These are phyloP conservation scores for Sporophila hypoxantha DNA, from an alignment of 2,113 vertebrate genomes.

Conservation along the genomic window DNA sequence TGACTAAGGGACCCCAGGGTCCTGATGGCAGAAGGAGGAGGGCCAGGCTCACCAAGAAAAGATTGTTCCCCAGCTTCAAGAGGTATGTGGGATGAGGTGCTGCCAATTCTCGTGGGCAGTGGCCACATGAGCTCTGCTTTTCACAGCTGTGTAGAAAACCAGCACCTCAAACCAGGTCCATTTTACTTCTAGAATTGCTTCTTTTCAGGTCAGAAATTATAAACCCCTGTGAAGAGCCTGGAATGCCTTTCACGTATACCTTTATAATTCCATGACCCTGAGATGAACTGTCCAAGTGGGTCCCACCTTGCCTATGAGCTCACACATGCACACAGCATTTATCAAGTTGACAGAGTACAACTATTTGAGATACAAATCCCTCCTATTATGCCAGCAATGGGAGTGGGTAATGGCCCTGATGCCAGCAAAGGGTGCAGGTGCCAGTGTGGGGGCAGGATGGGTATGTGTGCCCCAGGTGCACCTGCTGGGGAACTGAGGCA, in stretches of 20 bases:
- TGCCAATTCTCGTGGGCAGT: fast-evolving
- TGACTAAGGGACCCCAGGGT: neutral
- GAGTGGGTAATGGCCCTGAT: neutral
- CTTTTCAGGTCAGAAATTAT: neutral
- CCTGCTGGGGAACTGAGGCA: fast-evolving
- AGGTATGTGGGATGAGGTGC: neutral
- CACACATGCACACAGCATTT: neutral
- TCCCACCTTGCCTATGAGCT: neutral
- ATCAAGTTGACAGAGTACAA: neutral
- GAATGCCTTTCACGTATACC: neutral
- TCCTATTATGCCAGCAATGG: neutral
- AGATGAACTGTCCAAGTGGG: neutral
- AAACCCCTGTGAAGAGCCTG: neutral
- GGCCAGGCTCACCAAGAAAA: neutral
- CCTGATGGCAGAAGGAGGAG: fast-evolving
- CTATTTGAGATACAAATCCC: neutral
- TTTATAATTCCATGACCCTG: neutral
- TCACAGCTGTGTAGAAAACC: neutral
- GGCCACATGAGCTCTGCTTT: neutral
- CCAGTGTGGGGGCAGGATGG: neutral
- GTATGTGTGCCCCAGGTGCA: fast-evolving
- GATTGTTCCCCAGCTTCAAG: neutral
- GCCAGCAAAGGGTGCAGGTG: neutral
- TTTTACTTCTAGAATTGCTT: neutral
- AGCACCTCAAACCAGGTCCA: neutral